Conservation (phyloP, 2,888 invertebrate species). For the Schizotus pectinicornis region DNA sequence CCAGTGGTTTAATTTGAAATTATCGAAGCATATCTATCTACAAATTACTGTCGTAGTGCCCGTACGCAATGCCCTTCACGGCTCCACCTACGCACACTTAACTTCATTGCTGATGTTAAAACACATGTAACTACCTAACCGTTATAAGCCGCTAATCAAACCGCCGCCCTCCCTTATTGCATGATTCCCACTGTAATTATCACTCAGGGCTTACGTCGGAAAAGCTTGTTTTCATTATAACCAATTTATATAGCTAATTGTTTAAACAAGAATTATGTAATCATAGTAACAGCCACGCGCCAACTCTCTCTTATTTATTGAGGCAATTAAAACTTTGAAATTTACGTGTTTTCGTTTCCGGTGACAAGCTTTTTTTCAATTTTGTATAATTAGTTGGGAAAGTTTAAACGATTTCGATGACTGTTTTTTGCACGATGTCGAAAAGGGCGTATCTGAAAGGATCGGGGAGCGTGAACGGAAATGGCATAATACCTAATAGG, state of each 20-base stretch:
- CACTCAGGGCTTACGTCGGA: slow-evolving; percentile 13
- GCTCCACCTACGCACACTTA: slow-evolving; percentile 49
- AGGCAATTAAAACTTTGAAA: neutral
- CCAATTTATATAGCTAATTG: slow-evolving; percentile 30
- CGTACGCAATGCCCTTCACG: slow-evolving; percentile 9
- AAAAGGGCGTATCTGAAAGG: slow-evolving; percentile 8
- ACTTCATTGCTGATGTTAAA: slow-evolving; percentile 49
- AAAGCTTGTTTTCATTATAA: slow-evolving; percentile 30
- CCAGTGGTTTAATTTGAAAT: neutral
- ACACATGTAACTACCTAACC: slow-evolving; percentile 30
- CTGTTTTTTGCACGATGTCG: neutral
- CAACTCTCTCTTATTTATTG: neutral
- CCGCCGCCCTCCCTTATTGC: slow-evolving; percentile 26
- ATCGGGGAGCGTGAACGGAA: slow-evolving; percentile 29
- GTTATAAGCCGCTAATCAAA: slow-evolving; percentile 27
- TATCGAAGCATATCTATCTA: neutral
- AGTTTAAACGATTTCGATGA: neutral
- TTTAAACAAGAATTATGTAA: slow-evolving; percentile 9
- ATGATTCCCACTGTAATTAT: slow-evolving; percentile 32
- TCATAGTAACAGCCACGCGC: neutral
- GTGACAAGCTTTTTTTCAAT: neutral
- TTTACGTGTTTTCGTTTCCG: neutral
- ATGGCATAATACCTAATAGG: slow-evolving; percentile 33
- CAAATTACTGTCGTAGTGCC: neutral
- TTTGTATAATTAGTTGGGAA: slow-evolving; percentile 1